A percentile compares a stretch with the other conserved stretches of the same genome.
These are phyloP conservation scores for Drosophila jambulina DNA, from an alignment of 1,140 invertebrate genomes.

Conservation along the genomic window DNA sequence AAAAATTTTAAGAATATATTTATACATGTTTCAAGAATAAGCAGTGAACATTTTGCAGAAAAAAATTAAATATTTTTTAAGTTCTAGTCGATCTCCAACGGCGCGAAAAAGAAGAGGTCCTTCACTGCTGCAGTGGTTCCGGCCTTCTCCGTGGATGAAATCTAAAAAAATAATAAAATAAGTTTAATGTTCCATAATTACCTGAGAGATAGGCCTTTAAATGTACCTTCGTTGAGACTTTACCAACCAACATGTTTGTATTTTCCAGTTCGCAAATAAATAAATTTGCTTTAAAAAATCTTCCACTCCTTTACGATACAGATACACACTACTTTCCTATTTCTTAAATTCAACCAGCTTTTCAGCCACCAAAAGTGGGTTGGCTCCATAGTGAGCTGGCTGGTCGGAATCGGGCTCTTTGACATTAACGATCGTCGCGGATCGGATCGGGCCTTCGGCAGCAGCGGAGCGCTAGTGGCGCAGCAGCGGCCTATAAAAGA, in stretches of 20 bases:
- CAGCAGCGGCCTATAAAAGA: conserved; percentile 74
- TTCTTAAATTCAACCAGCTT: background rate
- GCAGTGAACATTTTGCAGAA: too few species aligned
- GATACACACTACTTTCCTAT: background rate
- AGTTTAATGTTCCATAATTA: background rate
- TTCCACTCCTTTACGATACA: background rate
- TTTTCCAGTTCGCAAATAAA: background rate
- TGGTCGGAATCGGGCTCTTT: conserved; percentile 49
- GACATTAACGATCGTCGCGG: conserved; percentile 70
- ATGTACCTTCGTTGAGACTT: background rate
- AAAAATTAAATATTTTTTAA: too few species aligned
- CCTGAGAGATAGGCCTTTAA: background rate
- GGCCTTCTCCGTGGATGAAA: too few species aligned
- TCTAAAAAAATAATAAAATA: too few species aligned
- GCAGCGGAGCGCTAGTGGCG: conserved; percentile 14
- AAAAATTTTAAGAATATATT: too few species aligned
- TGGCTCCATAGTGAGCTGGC: conserved; percentile 3
- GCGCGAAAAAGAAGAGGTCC: too few species aligned
- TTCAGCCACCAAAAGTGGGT: background rate
- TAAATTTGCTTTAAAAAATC: too few species aligned
- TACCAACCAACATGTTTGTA: background rate
- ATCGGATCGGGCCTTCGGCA: conserved; percentile 42
- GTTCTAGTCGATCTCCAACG: too few species aligned
- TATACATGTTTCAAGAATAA: too few species aligned
- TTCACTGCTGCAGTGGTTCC: too few species aligned